Percentiles rank a stretch among this genome's conserved stretches.
These are phyloP conservation scores for Acrobasis consociella DNA, from an alignment of 2,888 invertebrate genomes.

Conservation along the genomic window DNA sequence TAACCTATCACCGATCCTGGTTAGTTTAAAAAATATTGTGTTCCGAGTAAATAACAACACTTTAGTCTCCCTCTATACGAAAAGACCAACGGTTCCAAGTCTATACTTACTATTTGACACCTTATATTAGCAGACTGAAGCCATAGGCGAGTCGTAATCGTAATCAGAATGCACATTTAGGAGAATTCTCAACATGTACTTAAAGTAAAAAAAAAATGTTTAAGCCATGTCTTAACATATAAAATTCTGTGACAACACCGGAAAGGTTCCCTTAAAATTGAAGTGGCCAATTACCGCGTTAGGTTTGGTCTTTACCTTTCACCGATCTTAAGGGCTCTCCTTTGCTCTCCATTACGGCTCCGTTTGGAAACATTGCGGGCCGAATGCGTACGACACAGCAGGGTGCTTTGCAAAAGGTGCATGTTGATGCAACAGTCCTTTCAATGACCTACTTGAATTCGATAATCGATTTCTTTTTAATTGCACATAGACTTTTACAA, in stretches of 20 bases:
- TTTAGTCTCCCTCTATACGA: no score
- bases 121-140: no score
- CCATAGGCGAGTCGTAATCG: no score
- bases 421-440: conserved; percentile 7
- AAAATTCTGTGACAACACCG: conserved; percentile 49
- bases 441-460: neutral
- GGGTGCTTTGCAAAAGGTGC: conserved; percentile 31
- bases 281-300: conserved; percentile 75
- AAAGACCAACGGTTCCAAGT: no score
- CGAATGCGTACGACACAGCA: conserved; percentile 46
- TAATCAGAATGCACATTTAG: no score
- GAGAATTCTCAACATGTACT: no score
- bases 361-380: conserved; percentile 68
- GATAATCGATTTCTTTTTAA: conserved; percentile 7
- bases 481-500: neutral
- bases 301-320: conserved; percentile 60
- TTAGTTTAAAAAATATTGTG: no score
- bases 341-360: conserved; percentile 38
- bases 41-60: no score
- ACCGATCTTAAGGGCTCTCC: conserved; percentile 48
- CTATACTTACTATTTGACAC: no score
- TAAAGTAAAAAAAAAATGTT: neutral
- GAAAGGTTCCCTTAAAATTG: conserved; percentile 71
- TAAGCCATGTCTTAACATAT: conserved; percentile 34
- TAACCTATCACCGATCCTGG: no score